Conservation (phyloP, 2,797 vertebrate species). For the Cryptoblepharus egeriae region DNA sequence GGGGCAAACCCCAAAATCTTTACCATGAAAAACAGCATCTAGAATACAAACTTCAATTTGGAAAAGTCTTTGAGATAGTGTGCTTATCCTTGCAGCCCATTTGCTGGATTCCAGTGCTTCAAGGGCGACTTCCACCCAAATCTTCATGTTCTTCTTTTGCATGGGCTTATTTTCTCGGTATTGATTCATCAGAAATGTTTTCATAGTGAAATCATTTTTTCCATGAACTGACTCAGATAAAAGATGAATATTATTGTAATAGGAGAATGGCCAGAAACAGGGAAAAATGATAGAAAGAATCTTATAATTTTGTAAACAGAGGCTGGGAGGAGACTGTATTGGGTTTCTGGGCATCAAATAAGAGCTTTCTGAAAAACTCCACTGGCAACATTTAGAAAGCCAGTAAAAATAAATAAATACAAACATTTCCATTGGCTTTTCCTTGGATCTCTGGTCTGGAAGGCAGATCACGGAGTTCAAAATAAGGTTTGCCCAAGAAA, state of each 20-base stretch:
- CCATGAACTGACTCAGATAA: conserved; percentile 66
- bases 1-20: conserved; percentile 49
- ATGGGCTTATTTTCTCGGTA: conserved; percentile 51
- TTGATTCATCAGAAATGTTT: conserved; percentile 75
- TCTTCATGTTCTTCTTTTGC: conserved; percentile 58
- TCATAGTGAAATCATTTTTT: conserved; percentile 78
- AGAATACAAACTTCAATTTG: conserved; percentile 72
- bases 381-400: conserved; percentile 51
- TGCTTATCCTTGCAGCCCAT: conserved; percentile 64
- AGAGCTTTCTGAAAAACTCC: conserved; percentile 63
- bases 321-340: conserved; percentile 70
- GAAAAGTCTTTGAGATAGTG: conserved; percentile 67
- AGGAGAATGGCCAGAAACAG: conserved; percentile 75
- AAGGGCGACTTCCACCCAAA: conserved; percentile 67
- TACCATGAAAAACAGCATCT: conserved; percentile 63
- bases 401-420: conserved; percentile 55
- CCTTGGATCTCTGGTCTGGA: background rate
- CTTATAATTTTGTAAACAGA: conserved; percentile 82
- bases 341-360: conserved; percentile 70
- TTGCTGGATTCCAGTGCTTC: conserved; percentile 58
- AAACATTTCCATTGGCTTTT: conserved; percentile 52
- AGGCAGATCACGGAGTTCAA: conserved; percentile 50
- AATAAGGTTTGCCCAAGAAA: background rate
- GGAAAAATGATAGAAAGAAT: conserved; percentile 64
- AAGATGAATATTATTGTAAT: conserved; percentile 75